A percentile compares a stretch with the other conserved stretches of the same genome.
phyloP scores from a whole-genome alignment of 2,797 vertebrate genomes.

The Sebastes melanostomus region DNA sequence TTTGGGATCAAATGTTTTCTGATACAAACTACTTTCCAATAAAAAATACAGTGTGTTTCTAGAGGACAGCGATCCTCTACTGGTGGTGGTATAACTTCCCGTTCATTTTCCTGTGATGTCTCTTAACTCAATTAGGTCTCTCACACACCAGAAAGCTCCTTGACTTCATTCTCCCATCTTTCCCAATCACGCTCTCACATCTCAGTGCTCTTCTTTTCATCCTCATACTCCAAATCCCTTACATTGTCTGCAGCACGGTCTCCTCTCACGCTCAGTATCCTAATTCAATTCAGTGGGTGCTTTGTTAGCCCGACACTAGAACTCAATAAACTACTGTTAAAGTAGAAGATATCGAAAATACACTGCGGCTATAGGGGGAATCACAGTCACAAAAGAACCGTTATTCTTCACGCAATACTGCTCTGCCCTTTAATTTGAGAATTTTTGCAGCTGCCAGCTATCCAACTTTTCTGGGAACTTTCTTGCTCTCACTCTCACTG shows the following conservation, averaged over 20 bases:
- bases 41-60: background rate
- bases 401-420: background rate
- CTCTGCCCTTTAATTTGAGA: background rate
- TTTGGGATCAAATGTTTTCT: background rate
- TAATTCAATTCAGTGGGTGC: background rate
- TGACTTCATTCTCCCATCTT: conserved; percentile 28
- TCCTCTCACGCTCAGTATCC: conserved; percentile 36
- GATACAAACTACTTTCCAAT: background rate
- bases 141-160: conserved; percentile 27
- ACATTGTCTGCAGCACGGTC: conserved; percentile 12
- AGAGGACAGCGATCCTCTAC: background rate
- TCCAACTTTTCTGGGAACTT: background rate
- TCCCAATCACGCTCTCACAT: conserved; percentile 14
- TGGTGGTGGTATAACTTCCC: background rate
- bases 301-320: conserved; percentile 28
- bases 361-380: background rate
- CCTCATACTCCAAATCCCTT: conserved; percentile 18
- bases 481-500: background rate
- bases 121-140: conserved; percentile 57
- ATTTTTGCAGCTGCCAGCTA: background rate
- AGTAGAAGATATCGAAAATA: background rate
- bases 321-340: background rate
- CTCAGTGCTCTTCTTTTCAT: conserved; percentile 26
- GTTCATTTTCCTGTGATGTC: conserved; percentile 16
- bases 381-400: background rate